These are phyloP conservation scores for Chlorocebus sabaeus DNA, from an alignment of 2,113 vertebrate species.

Conservation along the genomic window DNA sequence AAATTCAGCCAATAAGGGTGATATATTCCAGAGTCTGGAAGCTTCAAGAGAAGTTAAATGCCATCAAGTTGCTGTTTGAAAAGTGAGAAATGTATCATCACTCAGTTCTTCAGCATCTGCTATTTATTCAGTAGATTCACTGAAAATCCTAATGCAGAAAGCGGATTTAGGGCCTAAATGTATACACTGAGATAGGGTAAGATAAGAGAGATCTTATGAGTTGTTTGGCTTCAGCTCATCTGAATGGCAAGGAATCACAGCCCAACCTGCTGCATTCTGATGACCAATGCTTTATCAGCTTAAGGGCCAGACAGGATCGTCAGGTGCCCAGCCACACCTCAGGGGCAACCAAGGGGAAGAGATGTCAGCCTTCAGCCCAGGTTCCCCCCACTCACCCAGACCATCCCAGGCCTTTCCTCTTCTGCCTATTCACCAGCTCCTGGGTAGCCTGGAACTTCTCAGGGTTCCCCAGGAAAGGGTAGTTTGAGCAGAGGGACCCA, in stretches of 20 bases:
- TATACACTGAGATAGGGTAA: not conserved
- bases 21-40: slow-evolving; percentile 42
- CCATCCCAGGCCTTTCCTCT: not conserved
- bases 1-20: slow-evolving; percentile 20
- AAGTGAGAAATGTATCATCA: slow-evolving; percentile 10
- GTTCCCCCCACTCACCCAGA: not conserved
- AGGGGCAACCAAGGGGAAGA: not conserved
- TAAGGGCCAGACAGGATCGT: not conserved
- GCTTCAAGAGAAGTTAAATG: slow-evolving; percentile 23
- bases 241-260: not conserved
- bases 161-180: slow-evolving; percentile 43
- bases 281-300: not conserved
- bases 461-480: not conserved
- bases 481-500: not conserved
- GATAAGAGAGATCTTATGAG: not conserved
- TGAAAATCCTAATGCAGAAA: not conserved
- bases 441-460: not conserved
- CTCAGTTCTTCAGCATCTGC: slow-evolving; percentile 15
- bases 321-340: not conserved
- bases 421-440: not conserved
- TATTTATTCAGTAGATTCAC: slow-evolving; percentile 37
- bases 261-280: not conserved
- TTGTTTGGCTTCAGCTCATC: not conserved
- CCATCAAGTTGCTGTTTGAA: slow-evolving; percentile 41
- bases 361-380: not conserved